Evolutionary conservation across 2,113 vertebrate species (phyloP).

Genomic region (Verasper variegatus): DNA sequence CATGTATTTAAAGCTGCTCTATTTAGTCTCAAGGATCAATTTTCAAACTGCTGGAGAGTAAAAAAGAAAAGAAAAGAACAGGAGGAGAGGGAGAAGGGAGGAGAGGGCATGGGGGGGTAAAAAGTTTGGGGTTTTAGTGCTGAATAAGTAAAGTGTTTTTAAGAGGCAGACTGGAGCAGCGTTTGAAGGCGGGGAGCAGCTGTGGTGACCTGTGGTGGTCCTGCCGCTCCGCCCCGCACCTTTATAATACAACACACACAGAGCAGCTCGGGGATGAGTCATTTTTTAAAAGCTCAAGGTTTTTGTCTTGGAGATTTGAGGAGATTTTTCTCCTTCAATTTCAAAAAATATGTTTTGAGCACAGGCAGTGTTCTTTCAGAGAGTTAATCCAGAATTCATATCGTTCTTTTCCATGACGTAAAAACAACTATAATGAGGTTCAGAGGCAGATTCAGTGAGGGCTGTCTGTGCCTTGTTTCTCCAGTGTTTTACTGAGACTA

Average conservation of each 20-base stretch:
- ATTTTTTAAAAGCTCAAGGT: slow-evolving; percentile 9
- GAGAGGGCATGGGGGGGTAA: background rate
- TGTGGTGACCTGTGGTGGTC: slow-evolving; percentile 13
- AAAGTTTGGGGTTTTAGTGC: slow-evolving; percentile 43
- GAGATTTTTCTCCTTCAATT: slow-evolving; percentile 20
- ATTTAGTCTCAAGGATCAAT: slow-evolving; percentile 24
- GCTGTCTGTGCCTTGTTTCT: background rate
- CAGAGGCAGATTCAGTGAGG: background rate
- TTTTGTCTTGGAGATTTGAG: slow-evolving; percentile 11
- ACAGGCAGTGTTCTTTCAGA: background rate
- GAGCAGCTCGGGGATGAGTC: slow-evolving; percentile 20
- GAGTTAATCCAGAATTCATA: background rate
- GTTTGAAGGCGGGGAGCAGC: slow-evolving; percentile 36
- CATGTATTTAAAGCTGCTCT: slow-evolving; percentile 39
- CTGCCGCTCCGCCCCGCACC: slow-evolving; percentile 34
- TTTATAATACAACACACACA: slow-evolving; percentile 23
- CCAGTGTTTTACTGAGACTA: background rate
- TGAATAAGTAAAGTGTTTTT: slow-evolving; percentile 50
- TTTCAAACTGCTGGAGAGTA: slow-evolving; percentile 15
- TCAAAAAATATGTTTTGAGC: background rate
- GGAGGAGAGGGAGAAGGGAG: too few species aligned
- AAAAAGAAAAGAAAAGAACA: background rate
- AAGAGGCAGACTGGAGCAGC: slow-evolving; percentile 20
- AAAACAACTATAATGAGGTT: too few species aligned
- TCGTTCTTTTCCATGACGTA: too few species aligned